These are phyloP conservation scores for Drosophila lacertosa DNA, from an alignment of 1,140 invertebrate genomes.

Conservation along the genomic window DNA sequence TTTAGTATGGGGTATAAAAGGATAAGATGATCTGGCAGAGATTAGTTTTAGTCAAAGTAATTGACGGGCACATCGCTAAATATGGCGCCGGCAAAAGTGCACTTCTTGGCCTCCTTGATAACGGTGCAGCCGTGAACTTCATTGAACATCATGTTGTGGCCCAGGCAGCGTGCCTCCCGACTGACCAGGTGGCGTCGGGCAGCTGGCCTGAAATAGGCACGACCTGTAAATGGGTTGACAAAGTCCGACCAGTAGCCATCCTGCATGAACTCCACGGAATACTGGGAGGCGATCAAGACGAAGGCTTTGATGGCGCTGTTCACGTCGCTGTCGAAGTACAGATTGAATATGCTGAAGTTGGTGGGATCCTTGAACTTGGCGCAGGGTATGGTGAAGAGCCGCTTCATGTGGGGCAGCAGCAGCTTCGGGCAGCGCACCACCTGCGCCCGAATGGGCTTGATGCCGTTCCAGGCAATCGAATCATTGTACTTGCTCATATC, in stretches of 20 bases:
- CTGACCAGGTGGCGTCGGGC: neutral
- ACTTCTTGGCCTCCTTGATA: constrained; percentile 37
- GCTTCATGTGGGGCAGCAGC: constrained; percentile 30
- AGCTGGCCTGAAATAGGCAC: constrained; percentile 41
- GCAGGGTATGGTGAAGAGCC: constrained; percentile 8
- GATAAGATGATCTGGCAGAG: no score
- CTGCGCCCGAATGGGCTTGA: constrained; percentile 8
- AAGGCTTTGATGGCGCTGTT: constrained; percentile 53
- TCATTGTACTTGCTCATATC: constrained; percentile 11
- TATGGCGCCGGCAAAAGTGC: constrained; percentile 53
- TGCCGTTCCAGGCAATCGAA: neutral
- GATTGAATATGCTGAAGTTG: constrained; percentile 51
- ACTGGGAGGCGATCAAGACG: constrained; percentile 38
- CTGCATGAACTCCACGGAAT: constrained; percentile 33
- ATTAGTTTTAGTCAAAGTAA: constrained; percentile 13
- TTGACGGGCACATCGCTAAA: constrained; percentile 55
- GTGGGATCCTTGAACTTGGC: constrained; percentile 14
- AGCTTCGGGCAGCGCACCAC: constrained; percentile 44
- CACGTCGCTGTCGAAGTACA: constrained; percentile 39
- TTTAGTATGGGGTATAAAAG: neutral
- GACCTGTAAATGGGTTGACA: constrained; percentile 62
- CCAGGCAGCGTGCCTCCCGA: constrained; percentile 1
- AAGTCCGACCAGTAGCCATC: constrained; percentile 68
- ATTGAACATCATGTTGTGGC: constrained; percentile 34
- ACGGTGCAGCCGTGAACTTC: constrained; percentile 50